Percentiles rank a stretch among this genome's conserved stretches.
phyloP scores from a whole-genome alignment of 2,113 vertebrate species.

The Bubalus kerabau region DNA sequence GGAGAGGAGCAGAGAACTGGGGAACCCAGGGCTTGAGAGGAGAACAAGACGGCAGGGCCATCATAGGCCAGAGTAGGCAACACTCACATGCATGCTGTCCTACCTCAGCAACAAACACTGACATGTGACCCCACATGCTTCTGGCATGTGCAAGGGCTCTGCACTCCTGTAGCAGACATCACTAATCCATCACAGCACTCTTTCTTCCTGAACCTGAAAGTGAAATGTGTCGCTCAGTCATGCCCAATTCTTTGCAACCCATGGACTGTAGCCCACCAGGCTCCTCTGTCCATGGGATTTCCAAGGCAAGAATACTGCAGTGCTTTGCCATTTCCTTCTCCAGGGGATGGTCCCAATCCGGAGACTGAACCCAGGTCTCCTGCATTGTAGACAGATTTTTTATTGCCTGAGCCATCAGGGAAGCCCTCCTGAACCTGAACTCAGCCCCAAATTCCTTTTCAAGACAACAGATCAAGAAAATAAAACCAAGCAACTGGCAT shows the following conservation, averaged over 20 bases:
- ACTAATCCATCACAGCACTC: background rate
- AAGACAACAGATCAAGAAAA: background rate
- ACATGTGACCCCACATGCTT: background rate
- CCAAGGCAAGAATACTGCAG: background rate
- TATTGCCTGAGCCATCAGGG: background rate
- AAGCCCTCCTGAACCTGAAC: background rate
- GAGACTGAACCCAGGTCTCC: background rate
- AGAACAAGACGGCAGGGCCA: background rate
- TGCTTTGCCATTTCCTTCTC: background rate
- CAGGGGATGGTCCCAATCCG: background rate
- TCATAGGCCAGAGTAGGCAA: no score
- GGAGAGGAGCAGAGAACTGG: background rate
- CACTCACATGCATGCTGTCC: background rate
- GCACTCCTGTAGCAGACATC: background rate
- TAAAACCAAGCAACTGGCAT: background rate
- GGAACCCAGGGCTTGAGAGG: background rate
- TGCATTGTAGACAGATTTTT: background rate
- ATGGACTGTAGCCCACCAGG: background rate
- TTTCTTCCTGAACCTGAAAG: background rate
- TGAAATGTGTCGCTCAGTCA: background rate
- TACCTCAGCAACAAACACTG: background rate
- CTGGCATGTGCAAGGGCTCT: background rate
- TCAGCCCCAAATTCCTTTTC: background rate
- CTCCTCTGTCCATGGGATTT: background rate
- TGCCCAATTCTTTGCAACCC: background rate